phyloP scores from a whole-genome alignment of 2,797 vertebrate genomes.

The Urophycis tenuis region DNA sequence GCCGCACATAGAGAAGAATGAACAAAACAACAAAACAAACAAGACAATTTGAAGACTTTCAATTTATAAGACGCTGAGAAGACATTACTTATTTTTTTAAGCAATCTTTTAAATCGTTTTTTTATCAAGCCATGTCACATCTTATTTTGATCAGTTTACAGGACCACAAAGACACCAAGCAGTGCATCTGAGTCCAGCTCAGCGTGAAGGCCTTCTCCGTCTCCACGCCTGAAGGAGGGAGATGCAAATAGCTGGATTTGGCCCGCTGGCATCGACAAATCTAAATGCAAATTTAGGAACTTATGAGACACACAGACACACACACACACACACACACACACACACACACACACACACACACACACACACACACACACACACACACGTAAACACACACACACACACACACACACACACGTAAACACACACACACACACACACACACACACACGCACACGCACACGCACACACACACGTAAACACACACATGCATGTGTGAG shows the following conservation, averaged over 20 bases:
- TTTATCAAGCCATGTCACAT: not conserved
- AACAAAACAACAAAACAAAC: not conserved
- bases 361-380: not conserved
- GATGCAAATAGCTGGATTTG: not conserved
- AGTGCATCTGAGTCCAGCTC: not conserved
- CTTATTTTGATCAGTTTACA: not conserved
- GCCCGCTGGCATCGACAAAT: not conserved
- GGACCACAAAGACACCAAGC: not conserved
- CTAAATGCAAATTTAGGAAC: not conserved
- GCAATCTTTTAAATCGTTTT: not conserved
- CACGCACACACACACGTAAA: not conserved
- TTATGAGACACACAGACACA: not conserved
- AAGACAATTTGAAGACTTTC: not conserved
- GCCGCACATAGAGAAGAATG: not conserved
- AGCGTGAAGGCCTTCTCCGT: not conserved
- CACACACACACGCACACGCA: not conserved
- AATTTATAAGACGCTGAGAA: not conserved
- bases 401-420: not conserved
- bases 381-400: not conserved
- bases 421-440: not conserved
- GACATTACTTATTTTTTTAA: not conserved
- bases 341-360: not conserved
- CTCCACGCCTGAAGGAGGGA: not conserved
- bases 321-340: not conserved
- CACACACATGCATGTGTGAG: not conserved